A percentile compares a stretch with the other conserved stretches of the same genome.
Evolutionary conservation across 1,140 invertebrate species (phyloP).

Genomic region (Popillia japonica): DNA sequence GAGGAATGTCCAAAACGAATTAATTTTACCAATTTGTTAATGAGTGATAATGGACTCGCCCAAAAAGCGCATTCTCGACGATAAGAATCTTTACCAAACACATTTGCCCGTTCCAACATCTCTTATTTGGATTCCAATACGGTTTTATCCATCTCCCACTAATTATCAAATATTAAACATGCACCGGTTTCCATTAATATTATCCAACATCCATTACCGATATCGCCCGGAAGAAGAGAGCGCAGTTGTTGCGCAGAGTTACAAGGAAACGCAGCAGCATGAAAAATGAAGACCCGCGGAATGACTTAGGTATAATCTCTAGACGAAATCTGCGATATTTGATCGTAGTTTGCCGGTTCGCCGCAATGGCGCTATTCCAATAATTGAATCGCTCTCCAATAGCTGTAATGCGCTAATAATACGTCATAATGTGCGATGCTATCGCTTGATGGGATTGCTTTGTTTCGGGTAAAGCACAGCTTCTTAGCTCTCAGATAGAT

Average conservation of each 20-base stretch:
- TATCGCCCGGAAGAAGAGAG: not conserved
- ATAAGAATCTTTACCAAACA: no score
- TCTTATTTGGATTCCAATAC: no score
- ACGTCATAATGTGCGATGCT: constrained; percentile 62
- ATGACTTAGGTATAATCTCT: constrained; percentile 26
- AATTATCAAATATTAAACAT: no score
- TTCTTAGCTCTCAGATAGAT: constrained; percentile 57
- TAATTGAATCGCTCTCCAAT: constrained; percentile 63
- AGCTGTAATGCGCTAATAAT: constrained; percentile 61
- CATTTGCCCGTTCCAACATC: no score
- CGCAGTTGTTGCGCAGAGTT: not conserved
- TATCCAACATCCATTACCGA: no score
- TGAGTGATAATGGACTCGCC: no score
- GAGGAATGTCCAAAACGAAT: no score
- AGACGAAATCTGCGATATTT: constrained; percentile 50
- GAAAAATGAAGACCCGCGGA: constrained; percentile 20
- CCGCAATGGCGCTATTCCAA: constrained; percentile 61
- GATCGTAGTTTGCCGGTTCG: constrained; percentile 57
- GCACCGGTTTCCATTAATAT: no score
- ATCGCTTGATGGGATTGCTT: constrained; percentile 62
- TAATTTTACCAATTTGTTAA: no score
- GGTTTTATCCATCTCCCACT: no score
- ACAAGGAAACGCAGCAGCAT: not conserved
- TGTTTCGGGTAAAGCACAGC: constrained; percentile 58
- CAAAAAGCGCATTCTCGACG: no score